phyloP scores from a whole-genome alignment of 2,113 vertebrate genomes.

The Eulemur macaco region DNA sequence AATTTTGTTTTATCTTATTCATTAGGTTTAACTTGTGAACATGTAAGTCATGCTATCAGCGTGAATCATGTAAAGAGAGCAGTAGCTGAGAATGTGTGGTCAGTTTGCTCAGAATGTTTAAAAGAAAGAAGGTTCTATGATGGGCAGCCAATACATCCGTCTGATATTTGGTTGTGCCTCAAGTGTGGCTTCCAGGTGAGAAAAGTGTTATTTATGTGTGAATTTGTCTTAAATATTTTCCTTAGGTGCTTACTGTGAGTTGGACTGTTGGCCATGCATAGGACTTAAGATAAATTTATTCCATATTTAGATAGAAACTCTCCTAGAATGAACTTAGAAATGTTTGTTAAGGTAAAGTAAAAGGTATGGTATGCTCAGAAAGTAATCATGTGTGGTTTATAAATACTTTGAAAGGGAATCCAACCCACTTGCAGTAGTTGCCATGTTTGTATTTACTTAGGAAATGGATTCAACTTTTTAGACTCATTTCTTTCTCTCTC shows the following conservation, averaged over 20 bases:
- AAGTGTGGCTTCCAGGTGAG: slow-evolving; percentile 97
- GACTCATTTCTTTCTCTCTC: not conserved
- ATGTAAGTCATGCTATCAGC: slow-evolving; percentile 93
- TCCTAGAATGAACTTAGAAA: not conserved
- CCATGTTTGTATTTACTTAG: not conserved
- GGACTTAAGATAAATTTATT: slow-evolving; percentile 24
- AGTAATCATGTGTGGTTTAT: not conserved
- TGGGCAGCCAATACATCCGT: slow-evolving; percentile 83
- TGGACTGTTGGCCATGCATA: not conserved
- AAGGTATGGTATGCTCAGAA: not conserved
- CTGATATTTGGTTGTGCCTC: slow-evolving; percentile 94
- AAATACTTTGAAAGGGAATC: slow-evolving; percentile 32
- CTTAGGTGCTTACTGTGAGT: not conserved
- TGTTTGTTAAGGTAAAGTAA: not conserved
- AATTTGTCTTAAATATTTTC: slow-evolving; percentile 8
- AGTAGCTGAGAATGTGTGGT: slow-evolving; percentile 91
- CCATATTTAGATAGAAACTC: not conserved
- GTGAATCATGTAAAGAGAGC: slow-evolving; percentile 94
- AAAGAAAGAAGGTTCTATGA: slow-evolving; percentile 91
- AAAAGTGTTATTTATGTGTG: not conserved
- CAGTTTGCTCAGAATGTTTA: slow-evolving; percentile 93
- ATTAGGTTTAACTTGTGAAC: slow-evolving; percentile 94
- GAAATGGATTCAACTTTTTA: not conserved
- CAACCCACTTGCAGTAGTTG: not conserved
- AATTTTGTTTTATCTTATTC: slow-evolving; percentile 24